Evolutionary conservation across 2,888 invertebrate genomes (phyloP).

Genomic region (Orchesella flavescens): DNA sequence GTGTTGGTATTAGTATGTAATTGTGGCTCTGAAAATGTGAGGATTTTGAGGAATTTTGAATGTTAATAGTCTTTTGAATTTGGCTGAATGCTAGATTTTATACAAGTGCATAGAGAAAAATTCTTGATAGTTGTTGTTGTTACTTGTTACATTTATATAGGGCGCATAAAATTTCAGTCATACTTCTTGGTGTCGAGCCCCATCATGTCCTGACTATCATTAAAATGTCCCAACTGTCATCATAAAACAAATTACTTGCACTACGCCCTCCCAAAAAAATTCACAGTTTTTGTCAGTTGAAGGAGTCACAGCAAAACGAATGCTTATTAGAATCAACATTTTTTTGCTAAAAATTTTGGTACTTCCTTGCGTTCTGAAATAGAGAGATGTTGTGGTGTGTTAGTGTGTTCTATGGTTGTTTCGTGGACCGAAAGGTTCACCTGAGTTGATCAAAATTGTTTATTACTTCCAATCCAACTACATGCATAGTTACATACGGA

Average conservation of each 20-base stretch:
- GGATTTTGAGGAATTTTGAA: not conserved
- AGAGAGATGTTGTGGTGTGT: too few species aligned
- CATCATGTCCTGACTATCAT: slow-evolving; percentile 71
- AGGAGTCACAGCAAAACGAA: slow-evolving; percentile 18
- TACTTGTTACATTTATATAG: not conserved
- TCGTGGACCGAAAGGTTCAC: too few species aligned
- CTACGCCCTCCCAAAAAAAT: slow-evolving; percentile 67
- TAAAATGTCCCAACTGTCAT: slow-evolving; percentile 72
- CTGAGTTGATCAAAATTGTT: too few species aligned
- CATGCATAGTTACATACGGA: too few species aligned
- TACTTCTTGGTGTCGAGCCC: slow-evolving; percentile 62
- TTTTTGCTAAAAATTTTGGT: too few species aligned
- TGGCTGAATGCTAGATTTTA: slow-evolving; percentile 7
- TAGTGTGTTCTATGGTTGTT: too few species aligned
- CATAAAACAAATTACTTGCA: slow-evolving; percentile 72
- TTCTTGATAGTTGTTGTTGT: too few species aligned
- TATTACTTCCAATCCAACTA: too few species aligned
- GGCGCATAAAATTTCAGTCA: slow-evolving; percentile 64
- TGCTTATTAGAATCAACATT: too few species aligned
- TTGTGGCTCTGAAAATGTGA: too few species aligned
- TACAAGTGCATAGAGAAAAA: not conserved
- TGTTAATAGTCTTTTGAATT: not conserved
- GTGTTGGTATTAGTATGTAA: too few species aligned
- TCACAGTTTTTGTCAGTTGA: not conserved
- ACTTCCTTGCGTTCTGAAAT: too few species aligned